Evolutionary conservation across 2,797 vertebrate genomes (phyloP).

Genomic region (Champsocephalus gunnari): DNA sequence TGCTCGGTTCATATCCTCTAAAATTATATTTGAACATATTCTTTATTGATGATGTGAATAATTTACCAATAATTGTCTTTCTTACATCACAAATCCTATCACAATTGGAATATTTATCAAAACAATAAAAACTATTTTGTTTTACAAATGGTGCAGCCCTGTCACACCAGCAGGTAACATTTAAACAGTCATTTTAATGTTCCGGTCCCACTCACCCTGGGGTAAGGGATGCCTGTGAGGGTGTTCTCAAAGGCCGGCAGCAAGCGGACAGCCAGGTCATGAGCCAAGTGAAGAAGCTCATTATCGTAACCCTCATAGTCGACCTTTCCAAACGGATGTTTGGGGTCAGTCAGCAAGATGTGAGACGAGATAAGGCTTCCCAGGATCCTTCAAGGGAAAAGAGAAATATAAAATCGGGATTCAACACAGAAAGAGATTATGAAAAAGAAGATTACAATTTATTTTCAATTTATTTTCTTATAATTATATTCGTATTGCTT

Average conservation of each 20-base stretch:
- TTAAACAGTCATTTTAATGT: neutral
- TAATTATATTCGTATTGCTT: no score
- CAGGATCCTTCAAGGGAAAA: constrained; percentile 86
- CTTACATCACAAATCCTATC: no score
- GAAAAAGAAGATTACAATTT: no score
- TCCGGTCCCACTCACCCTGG: constrained; percentile 85
- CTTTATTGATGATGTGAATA: no score
- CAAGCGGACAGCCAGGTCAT: constrained; percentile 94
- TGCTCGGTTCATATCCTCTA: no score
- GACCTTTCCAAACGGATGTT: constrained; percentile 95
- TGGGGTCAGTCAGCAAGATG: constrained; percentile 94
- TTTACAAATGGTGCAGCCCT: no score
- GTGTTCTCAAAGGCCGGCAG: constrained; percentile 99
- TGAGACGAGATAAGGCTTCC: constrained; percentile 97
- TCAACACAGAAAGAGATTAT: neutral
- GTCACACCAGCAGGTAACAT: no score
- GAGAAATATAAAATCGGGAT: neutral
- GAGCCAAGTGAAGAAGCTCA: constrained; percentile 95
- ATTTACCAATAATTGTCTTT: no score
- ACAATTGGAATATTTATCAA: no score
- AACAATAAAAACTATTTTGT: no score
- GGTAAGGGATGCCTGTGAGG: constrained; percentile 95
- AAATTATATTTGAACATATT: no score
- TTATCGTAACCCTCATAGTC: constrained; percentile 92
- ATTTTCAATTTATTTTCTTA: no score